Percentiles rank a stretch among this genome's conserved stretches.
Evolutionary conservation across 2,888 invertebrate species (phyloP).

Genomic region (Ectemnius continuus): DNA sequence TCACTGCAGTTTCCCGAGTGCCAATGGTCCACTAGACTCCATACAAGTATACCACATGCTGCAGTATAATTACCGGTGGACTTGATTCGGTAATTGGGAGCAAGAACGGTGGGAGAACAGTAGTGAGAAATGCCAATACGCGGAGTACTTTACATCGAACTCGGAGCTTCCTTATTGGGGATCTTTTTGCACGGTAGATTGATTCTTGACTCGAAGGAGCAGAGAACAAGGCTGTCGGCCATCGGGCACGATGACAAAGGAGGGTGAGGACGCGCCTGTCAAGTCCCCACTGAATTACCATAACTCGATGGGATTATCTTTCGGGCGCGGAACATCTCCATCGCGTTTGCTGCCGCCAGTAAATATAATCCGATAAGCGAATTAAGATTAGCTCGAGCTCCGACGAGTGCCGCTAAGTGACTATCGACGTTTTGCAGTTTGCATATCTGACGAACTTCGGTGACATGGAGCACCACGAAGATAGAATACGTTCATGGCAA

Average conservation of each 20-base stretch:
- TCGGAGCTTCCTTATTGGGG: neutral
- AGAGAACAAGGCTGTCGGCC: conserved; percentile 2
- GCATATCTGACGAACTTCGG: conserved; percentile 65
- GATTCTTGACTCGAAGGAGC: conserved; percentile 3
- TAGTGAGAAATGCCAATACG: no score
- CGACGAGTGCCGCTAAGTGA: conserved; percentile 74
- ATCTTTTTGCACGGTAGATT: neutral
- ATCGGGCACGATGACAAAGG: conserved; percentile 13
- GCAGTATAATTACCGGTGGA: neutral
- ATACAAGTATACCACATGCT: no score
- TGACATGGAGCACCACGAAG: conserved; percentile 58
- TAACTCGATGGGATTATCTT: conserved; percentile 74
- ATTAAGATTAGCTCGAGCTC: conserved; percentile 75
- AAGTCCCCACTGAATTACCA: conserved; percentile 71
- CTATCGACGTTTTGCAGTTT: conserved; percentile 64
- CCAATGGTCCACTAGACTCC: conserved; percentile 56
- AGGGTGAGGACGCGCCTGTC: conserved; percentile 13
- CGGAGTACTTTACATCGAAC: neutral
- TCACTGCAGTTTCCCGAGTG: conserved; percentile 64
- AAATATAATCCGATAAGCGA: conserved; percentile 77
- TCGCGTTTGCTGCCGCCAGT: conserved; percentile 55
- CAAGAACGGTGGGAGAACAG: no score
- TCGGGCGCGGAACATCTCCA: conserved; percentile 75
- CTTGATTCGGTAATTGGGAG: no score
- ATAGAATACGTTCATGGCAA: conserved; percentile 7